These are phyloP conservation scores for Palythoa grandis DNA, from an alignment of 92 coral and sea anemone species.

Conservation along the genomic window DNA sequence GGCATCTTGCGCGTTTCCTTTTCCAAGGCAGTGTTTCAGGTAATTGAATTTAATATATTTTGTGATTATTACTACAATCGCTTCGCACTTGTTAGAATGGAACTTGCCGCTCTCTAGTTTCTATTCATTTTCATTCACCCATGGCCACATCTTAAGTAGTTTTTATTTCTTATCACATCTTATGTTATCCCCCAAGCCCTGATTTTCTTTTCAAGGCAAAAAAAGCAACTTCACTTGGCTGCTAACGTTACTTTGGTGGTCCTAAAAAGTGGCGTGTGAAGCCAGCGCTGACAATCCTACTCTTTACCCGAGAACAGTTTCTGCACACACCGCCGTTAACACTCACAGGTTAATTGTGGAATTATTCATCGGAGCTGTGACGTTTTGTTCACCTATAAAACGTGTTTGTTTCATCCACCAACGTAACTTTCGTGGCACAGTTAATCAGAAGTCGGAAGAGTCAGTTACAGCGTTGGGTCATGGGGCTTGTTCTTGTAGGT, in stretches of 20 bases:
- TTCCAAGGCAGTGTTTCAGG: conserved; percentile 15
- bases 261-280: conserved; percentile 2
- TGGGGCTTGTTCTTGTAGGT: conserved; percentile 31
- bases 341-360: not conserved
- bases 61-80: not conserved
- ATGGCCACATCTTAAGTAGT: conserved; percentile 2
- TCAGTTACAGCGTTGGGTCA: conserved; percentile 21
- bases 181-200: not conserved
- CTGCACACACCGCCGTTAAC: not conserved
- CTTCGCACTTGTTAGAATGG: conserved; percentile 5
- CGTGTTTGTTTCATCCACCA: not conserved
- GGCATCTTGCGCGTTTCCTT: not conserved
- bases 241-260: conserved; percentile 30
- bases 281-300: not conserved
- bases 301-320: not conserved
- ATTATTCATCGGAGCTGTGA: not conserved
- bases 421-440: not conserved
- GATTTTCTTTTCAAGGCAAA: not conserved
- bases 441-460: not conserved
- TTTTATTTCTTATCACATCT: not conserved
- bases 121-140: conserved; percentile 36
- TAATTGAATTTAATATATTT: conserved; percentile 22
- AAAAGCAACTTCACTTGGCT: not conserved
- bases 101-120: conserved; percentile 23
- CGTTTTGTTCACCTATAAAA: not conserved